Conservation (phyloP, 2,797 vertebrate species). For the Pseudochirops cupreus region DNA sequence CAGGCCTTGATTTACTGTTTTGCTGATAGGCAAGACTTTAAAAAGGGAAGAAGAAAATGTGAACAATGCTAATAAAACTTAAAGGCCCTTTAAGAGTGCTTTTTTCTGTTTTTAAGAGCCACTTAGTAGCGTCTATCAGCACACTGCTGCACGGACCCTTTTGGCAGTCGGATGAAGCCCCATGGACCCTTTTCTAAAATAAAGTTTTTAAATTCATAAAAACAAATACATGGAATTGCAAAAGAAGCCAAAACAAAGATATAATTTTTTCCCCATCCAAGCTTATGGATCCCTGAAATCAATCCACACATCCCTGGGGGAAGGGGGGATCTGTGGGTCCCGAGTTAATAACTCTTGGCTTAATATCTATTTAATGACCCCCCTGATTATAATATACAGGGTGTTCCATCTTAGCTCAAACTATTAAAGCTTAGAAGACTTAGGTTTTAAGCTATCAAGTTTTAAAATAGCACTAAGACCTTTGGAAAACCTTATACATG, state of each 20-base stretch:
- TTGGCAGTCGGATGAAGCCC: neutral
- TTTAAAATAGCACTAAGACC: neutral
- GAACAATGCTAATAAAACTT: neutral
- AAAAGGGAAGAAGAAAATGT: neutral
- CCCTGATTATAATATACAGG: neutral
- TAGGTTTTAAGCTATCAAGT: neutral
- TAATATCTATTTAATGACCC: neutral
- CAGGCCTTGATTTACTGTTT: neutral
- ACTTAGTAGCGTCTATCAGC: neutral
- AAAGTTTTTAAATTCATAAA: neutral
- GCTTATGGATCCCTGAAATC: neutral
- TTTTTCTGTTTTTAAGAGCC: neutral
- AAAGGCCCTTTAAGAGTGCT: neutral
- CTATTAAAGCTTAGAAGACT: neutral
- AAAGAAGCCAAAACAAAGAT: neutral
- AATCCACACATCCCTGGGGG: neutral
- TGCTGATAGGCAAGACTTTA: neutral
- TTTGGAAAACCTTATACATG: neutral
- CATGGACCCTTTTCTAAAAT: neutral
- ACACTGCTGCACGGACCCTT: neutral
- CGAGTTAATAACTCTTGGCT: neutral
- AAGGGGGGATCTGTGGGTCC: accelerated
- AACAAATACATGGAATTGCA: neutral
- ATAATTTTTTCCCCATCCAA: neutral
- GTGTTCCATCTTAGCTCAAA: neutral